Evolutionary conservation across 1,140 invertebrate species (phyloP).

Genomic region (Orchesella cincta): DNA sequence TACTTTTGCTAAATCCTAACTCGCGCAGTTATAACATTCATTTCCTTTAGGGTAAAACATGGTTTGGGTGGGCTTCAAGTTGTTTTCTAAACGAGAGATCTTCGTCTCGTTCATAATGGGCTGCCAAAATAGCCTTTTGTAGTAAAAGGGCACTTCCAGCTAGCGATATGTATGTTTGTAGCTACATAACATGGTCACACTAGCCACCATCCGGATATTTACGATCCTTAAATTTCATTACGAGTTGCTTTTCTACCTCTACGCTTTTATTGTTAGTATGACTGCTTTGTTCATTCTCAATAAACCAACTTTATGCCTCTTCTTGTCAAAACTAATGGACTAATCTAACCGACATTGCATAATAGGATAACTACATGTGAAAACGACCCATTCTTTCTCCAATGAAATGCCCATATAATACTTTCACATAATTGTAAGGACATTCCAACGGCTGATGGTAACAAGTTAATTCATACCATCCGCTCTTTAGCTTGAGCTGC

Average conservation of each 20-base stretch:
- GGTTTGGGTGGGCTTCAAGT: neutral
- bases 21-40: neutral
- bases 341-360: neutral
- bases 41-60: neutral
- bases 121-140: neutral
- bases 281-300: neutral
- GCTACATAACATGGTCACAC: neutral
- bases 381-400: neutral
- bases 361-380: neutral
- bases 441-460: neutral
- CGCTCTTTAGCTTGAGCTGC: neutral
- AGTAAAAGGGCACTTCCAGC: neutral
- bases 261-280: conserved; percentile 3
- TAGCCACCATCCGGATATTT: neutral
- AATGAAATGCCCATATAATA: neutral
- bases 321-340: neutral
- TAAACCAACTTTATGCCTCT: neutral
- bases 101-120: neutral
- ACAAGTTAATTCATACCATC: neutral
- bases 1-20: neutral
- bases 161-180: neutral
- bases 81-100: neutral
- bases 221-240: neutral
- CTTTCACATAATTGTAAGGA: neutral
- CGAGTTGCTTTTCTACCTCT: neutral